These are phyloP conservation scores for Strigamia crassipes DNA, from an alignment of 2,888 invertebrate genomes.

Conservation along the genomic window DNA sequence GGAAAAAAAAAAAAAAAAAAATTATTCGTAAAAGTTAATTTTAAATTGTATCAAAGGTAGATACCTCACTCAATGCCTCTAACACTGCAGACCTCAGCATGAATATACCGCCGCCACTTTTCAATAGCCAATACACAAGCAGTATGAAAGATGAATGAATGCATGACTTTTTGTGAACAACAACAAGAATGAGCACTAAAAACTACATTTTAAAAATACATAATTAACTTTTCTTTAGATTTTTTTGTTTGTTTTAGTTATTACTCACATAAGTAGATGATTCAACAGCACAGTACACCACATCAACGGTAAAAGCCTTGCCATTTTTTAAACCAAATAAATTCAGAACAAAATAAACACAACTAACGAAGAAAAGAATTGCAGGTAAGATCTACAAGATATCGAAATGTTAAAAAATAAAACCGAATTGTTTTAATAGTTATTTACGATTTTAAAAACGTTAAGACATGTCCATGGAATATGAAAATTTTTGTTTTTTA, in stretches of 20 bases:
- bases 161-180: background rate
- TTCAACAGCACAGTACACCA: background rate
- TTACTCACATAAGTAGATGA: slow-evolving; percentile 15
- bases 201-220: slow-evolving; percentile 30
- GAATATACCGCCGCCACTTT: background rate
- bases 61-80: slow-evolving; percentile 12
- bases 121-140: slow-evolving; percentile 22
- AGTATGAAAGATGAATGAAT: slow-evolving; percentile 34
- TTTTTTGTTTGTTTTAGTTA: background rate
- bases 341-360: background rate
- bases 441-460: slow-evolving; percentile 29
- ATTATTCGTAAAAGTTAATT: background rate
- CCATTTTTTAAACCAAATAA: background rate
- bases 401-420: background rate
- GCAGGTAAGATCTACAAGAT: background rate
- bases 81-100: slow-evolving; percentile 1
- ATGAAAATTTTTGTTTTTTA: background rate
- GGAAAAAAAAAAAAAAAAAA: background rate
- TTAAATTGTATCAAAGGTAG: background rate
- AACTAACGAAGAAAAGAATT: background rate
- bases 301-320: background rate
- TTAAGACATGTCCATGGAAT: slow-evolving; percentile 36
- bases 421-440: background rate
- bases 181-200: slow-evolving; percentile 39
- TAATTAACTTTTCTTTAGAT: background rate